phyloP scores from a whole-genome alignment of 2,113 vertebrate species.

The Numenius arquata region DNA sequence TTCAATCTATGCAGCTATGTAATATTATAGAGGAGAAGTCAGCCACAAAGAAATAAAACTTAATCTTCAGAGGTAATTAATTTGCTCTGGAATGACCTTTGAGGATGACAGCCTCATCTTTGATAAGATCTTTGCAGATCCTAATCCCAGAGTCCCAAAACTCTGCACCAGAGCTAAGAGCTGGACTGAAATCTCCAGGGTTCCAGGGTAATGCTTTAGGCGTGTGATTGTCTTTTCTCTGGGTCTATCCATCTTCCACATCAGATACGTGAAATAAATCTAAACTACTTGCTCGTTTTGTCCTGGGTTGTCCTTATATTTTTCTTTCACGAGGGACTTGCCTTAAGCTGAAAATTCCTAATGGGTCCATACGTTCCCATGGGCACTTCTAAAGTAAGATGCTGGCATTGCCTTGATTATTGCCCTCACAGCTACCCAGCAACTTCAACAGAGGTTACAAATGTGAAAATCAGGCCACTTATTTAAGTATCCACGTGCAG shows the following conservation, averaged over 20 bases:
- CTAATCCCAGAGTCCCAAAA: background rate
- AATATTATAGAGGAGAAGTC: background rate
- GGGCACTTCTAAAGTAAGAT: background rate
- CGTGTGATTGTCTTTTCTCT: background rate
- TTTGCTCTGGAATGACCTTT: background rate
- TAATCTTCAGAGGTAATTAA: background rate
- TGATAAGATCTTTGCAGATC: background rate
- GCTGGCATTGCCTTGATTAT: background rate
- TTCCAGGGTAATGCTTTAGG: background rate
- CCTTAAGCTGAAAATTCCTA: background rate
- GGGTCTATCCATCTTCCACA: background rate
- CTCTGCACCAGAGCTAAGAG: background rate
- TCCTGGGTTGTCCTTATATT: background rate
- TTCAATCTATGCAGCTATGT: background rate
- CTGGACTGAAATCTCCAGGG: accelerated
- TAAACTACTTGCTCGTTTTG: background rate
- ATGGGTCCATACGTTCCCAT: background rate
- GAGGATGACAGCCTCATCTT: background rate
- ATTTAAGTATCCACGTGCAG: background rate
- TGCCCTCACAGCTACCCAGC: background rate
- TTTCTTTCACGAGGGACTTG: background rate
- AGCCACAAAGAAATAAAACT: background rate
- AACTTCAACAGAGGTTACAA: background rate
- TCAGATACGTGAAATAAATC: background rate
- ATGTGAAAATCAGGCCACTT: background rate